A percentile compares a stretch with the other conserved stretches of the same genome.
phyloP scores from a whole-genome alignment of 1,140 invertebrate species.

The Halesus radiatus region DNA sequence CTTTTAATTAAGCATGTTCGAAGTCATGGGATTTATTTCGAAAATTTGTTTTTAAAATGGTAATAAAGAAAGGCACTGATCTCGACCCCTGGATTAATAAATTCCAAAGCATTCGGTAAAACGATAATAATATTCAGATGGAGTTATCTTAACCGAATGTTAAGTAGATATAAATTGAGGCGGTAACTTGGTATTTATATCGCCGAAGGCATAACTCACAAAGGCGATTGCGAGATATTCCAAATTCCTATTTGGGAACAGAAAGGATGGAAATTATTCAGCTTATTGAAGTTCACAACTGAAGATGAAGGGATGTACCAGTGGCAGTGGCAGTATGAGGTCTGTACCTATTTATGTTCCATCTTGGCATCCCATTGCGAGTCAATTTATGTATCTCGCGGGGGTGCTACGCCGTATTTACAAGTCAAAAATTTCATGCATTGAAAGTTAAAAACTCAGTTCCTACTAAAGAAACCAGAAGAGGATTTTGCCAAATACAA shows the following conservation, averaged over 20 bases:
- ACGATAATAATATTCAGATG: constrained; percentile 55
- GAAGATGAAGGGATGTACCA: neutral
- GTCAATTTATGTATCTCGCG: no score
- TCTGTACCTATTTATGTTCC: no score
- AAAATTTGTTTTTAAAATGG: neutral
- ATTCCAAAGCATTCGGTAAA: constrained; percentile 36
- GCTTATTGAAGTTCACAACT: constrained; percentile 20
- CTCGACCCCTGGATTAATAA: constrained; percentile 38
- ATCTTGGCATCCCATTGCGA: no score
- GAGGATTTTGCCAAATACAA: no score
- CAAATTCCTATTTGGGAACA: constrained; percentile 39
- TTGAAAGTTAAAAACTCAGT: no score
- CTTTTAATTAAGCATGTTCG: no score
- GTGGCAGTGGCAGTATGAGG: neutral
- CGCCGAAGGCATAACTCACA: constrained; percentile 46
- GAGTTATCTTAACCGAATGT: constrained; percentile 51
- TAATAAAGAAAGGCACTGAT: neutral
- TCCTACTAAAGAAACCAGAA: no score
- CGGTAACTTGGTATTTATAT: constrained; percentile 43
- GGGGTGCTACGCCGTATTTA: no score
- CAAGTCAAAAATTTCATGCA: no score
- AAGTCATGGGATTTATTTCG: no score
- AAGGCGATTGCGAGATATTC: constrained; percentile 49
- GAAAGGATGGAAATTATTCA: constrained; percentile 39
- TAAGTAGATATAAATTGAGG: constrained; percentile 39